Evolutionary conservation across 2,888 invertebrate genomes (phyloP), one percentile per base, ranked within the genome.

Genomic region (Chaetoderma sp.): DNA sequence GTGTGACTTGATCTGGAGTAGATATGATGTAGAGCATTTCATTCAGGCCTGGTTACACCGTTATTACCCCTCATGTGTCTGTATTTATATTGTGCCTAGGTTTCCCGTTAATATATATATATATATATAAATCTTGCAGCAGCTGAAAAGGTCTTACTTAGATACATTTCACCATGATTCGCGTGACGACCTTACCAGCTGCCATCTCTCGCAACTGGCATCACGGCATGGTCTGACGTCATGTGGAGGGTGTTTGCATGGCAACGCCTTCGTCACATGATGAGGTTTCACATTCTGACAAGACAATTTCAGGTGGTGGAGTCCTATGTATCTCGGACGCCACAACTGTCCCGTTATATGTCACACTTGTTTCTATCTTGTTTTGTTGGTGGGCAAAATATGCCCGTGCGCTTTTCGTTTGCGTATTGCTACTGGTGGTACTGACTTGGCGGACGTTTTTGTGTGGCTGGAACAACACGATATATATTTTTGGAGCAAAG

Each of bases 401-500:
- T 30, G 62, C 52, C 8, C 55, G 42, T 45, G 21, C 44, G 30
- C 56, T 74, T 60, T 73, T 74, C 32, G 71, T 77, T 45, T 74
- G 70, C 27, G 72, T 71, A 33, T 70, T 60, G 32, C 72, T 65
- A 45, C 56, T 59, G 54, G 45, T 70, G 67, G 71, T 73, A 63
- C 61, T n/a, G 58, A 87, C 88, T 74, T 90, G 90, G n/a, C 92
- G 87, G 45, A 91, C 90, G 84, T 92, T 92, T 82, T 92, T 92
- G 84, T 92, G 91, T 45, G 92, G 92, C 81, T 92, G 91, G 79
- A 91, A 90, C 67, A 92, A 86, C 69, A 92, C 91, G 74, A 92
- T 91, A 88, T 92, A 92, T 39, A 92, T 88, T 86, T 92, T 92
- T 23, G 92, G 92, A 27, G 91, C 90, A 84, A 91, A 92, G 6